These are phyloP conservation scores for Scaptomyza polygonia DNA, from an alignment of 2,888 invertebrate genomes.

Conservation along the genomic window DNA sequence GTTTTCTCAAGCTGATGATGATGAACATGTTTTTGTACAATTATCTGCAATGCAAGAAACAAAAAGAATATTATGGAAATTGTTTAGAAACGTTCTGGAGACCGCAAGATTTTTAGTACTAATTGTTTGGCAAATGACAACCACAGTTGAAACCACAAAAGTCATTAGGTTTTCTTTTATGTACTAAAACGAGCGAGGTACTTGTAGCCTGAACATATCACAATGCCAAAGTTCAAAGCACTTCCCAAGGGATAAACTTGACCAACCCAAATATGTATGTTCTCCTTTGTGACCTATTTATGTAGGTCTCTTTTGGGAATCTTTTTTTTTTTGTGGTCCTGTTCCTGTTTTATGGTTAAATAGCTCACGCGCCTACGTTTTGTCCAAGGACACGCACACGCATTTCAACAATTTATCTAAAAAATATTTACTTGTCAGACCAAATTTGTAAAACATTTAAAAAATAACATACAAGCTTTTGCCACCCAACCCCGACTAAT, in stretches of 20 bases:
- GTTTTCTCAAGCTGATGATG: conserved; percentile 31
- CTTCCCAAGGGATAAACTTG: conserved; percentile 27
- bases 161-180: conserved; percentile 5
- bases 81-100: conserved; percentile 36
- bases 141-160: conserved; percentile 66
- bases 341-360: conserved; percentile 22
- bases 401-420: conserved; percentile 67
- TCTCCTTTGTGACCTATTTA: conserved; percentile 48
- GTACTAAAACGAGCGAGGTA: background rate
- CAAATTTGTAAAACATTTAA: conserved; percentile 62
- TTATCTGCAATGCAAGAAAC: conserved; percentile 8
- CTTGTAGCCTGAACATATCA: conserved; percentile 13
- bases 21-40: conserved; percentile 52
- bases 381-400: conserved; percentile 57
- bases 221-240: conserved; percentile 39
- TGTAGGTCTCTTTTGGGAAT: conserved; percentile 29
- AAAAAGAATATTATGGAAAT: conserved; percentile 34
- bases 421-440: conserved; percentile 64
- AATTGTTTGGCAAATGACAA: conserved; percentile 51
- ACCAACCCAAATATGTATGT: conserved; percentile 50
- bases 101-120: conserved; percentile 60
- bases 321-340: conserved; percentile 18
- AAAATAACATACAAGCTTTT: conserved; percentile 43
- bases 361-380: conserved; percentile 55
- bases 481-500: background rate